phyloP scores from a whole-genome alignment of 1,140 invertebrate genomes.

The Paramacrobiotus metropolitanus region DNA sequence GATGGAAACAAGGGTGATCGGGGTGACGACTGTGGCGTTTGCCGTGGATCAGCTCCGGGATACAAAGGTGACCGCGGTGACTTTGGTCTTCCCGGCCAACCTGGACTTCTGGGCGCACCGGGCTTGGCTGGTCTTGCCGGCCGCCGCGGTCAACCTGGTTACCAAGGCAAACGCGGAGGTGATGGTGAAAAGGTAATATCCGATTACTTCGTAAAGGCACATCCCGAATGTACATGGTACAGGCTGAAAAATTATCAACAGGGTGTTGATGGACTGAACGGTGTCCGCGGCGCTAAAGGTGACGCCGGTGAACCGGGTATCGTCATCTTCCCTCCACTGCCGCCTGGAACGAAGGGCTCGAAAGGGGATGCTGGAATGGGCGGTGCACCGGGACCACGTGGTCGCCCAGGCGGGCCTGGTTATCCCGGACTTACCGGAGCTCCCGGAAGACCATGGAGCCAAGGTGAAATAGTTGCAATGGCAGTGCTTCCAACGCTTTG shows the following conservation, averaged over 20 bases:
- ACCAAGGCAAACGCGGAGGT: background rate
- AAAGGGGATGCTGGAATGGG: conserved; percentile 19
- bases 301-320: background rate
- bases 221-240: too few species aligned
- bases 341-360: background rate
- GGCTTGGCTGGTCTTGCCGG: conserved; percentile 4
- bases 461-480: too few species aligned
- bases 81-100: background rate
- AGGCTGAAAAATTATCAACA: too few species aligned
- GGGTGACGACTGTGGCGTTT: background rate
- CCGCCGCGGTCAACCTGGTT: background rate
- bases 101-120: background rate
- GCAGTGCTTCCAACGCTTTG: background rate
- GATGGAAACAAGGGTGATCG: background rate
- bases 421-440: conserved; percentile 14
- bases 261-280: background rate
- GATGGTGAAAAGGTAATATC: background rate
- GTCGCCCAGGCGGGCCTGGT: conserved; percentile 10
- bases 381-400: conserved; percentile 14
- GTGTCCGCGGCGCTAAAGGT: background rate
- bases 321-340: background rate
- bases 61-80: conserved; percentile 5
- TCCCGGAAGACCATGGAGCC: conserved; percentile 12
- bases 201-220: too few species aligned
- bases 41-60: background rate